Percentiles rank a stretch among this genome's conserved stretches.
Conservation (phyloP, 2,113 vertebrate genomes). For the Scomber scombrus region DNA sequence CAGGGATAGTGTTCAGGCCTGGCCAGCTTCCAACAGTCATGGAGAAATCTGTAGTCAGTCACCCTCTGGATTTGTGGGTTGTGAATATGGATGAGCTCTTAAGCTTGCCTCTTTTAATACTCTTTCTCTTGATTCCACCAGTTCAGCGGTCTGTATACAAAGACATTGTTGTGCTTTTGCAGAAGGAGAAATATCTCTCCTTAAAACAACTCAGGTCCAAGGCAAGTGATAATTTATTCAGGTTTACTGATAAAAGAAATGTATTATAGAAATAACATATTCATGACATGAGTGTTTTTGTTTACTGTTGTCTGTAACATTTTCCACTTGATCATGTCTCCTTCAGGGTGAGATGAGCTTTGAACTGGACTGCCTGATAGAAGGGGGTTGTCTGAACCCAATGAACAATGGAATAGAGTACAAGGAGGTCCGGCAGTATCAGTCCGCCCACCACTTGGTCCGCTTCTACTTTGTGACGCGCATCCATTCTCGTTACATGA, state of each 20-base stretch:
- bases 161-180: conserved; percentile 89
- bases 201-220: conserved; percentile 83
- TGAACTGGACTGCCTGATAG: conserved; percentile 86
- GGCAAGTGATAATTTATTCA: conserved; percentile 67
- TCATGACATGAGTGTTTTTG: background rate
- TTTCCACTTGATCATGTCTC: background rate
- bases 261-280: background rate
- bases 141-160: conserved; percentile 90
- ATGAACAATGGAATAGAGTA: conserved; percentile 84
- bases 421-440: conserved; percentile 88
- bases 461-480: conserved; percentile 90
- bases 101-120: background rate
- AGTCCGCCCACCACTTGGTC: conserved; percentile 86
- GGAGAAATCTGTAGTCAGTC: background rate
- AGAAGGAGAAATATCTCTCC: conserved; percentile 83
- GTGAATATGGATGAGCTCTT: background rate
- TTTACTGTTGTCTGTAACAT: background rate
- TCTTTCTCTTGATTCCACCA: conserved; percentile 24
- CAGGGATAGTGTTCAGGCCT: too few species aligned
- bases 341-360: conserved; percentile 86
- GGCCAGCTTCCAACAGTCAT: background rate
- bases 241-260: background rate
- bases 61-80: background rate
- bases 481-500: conserved; percentile 86
- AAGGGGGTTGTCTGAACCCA: conserved; percentile 79